Evolutionary conservation across 1,140 invertebrate genomes (phyloP).

Genomic region (Drosophila ficusphila): DNA sequence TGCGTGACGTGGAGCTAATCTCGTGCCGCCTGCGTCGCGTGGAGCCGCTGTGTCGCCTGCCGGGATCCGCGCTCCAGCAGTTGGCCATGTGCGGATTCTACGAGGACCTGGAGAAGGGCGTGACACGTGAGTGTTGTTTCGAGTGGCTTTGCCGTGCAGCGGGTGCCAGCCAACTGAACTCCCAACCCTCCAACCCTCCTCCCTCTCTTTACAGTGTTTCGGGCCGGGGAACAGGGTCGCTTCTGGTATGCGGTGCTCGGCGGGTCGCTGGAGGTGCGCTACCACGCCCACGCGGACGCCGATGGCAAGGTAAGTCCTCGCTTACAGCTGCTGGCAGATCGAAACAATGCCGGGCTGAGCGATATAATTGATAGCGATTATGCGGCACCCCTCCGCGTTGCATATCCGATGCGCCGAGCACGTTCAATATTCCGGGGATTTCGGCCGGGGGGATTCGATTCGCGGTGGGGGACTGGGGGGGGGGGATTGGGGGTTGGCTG

Average conservation of each 20-base stretch:
- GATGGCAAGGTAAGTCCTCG: conserved; percentile 85
- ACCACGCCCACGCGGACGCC: conserved; percentile 85
- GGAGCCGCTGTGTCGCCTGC: conserved; percentile 88
- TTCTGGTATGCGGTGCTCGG: conserved; percentile 92
- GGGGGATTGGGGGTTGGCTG: conserved; percentile 7
- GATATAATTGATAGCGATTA: conserved; percentile 76
- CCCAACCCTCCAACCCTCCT: conserved; percentile 56
- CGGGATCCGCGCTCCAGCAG: conserved; percentile 89
- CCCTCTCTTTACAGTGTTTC: conserved; percentile 87
- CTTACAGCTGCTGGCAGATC: conserved; percentile 13
- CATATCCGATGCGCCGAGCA: conserved; percentile 37
- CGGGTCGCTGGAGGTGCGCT: conserved; percentile 89
- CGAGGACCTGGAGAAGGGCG: conserved; percentile 91
- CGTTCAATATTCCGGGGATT: conserved; percentile 64
- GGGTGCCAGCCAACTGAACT: conserved; percentile 13
- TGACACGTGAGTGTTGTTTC: conserved; percentile 88
- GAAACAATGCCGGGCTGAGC: conserved; percentile 51
- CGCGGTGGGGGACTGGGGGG: background rate
- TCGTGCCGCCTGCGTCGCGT: conserved; percentile 87
- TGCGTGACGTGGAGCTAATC: conserved; percentile 89
- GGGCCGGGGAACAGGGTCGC: conserved; percentile 90
- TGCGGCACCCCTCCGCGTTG: conserved; percentile 8
- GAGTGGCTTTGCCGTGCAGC: conserved; percentile 33
- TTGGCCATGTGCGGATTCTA: conserved; percentile 90
- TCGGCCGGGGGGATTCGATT: conserved; percentile 24